Percentiles rank a stretch among this genome's conserved stretches.
These are phyloP conservation scores for Helleia helle DNA, from an alignment of 2,888 invertebrate genomes.

Conservation along the genomic window DNA sequence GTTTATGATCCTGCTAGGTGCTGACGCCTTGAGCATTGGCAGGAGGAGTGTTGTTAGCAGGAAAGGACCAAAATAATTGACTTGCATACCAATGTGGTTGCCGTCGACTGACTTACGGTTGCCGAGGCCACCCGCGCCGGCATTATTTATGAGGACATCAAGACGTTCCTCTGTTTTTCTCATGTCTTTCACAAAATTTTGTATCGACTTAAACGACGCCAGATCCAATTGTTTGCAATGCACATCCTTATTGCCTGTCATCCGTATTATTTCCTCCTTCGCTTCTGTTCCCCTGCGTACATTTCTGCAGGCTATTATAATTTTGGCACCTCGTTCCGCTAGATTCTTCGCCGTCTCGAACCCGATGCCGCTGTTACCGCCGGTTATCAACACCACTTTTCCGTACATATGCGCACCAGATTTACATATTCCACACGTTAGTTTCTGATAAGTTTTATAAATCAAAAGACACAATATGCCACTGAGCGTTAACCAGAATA, in stretches of 20 bases:
- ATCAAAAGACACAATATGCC: conserved; percentile 26
- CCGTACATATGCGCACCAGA: conserved; percentile 62
- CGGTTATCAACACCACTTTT: conserved; percentile 60
- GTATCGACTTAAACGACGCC: conserved; percentile 58
- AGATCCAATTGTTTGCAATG: conserved; percentile 53
- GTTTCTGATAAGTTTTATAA: conserved; percentile 53
- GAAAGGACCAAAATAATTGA: conserved; percentile 82
- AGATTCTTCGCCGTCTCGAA: conserved; percentile 67
- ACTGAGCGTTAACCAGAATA: conserved; percentile 14
- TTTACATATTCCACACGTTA: conserved; percentile 52
- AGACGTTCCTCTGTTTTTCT: conserved; percentile 59
- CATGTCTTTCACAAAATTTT: conserved; percentile 72
- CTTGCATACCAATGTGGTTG: conserved; percentile 79
- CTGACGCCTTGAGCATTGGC: conserved; percentile 67
- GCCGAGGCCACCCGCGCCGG: conserved; percentile 64
- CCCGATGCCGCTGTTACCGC: conserved; percentile 67
- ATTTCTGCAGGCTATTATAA: conserved; percentile 68
- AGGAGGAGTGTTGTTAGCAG: conserved; percentile 77
- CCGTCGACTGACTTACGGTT: conserved; percentile 76
- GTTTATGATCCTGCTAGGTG: conserved; percentile 77
- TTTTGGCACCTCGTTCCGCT: conserved; percentile 62
- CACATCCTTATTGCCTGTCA: conserved; percentile 48
- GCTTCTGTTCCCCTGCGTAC: conserved; percentile 46
- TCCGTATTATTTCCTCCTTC: conserved; percentile 46
- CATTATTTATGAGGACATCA: conserved; percentile 76